Conservation (phyloP, 2,888 invertebrate genomes). For the Brenthis ino region DNA sequence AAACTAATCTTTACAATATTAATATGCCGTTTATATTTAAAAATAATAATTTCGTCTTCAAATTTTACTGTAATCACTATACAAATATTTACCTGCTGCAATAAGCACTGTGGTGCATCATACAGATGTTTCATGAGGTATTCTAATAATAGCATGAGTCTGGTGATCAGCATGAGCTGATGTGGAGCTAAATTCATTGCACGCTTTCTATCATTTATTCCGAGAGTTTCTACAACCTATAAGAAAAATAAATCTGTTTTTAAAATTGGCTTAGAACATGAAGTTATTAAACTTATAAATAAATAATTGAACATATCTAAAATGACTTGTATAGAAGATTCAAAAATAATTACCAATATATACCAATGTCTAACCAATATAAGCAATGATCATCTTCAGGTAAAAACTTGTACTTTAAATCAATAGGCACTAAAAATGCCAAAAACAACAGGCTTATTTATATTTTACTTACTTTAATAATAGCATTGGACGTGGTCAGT, state of each 20-base stretch:
- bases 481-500: conserved; percentile 89
- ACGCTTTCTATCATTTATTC: conserved; percentile 67
- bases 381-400: too few species aligned
- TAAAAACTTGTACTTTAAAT: too few species aligned
- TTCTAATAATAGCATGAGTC: conserved; percentile 93
- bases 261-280: neutral
- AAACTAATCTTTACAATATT: neutral
- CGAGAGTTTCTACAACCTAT: conserved; percentile 73
- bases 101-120: conserved; percentile 92
- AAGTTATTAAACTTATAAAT: neutral
- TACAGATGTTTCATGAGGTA: conserved; percentile 98
- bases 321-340: too few species aligned
- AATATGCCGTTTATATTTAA: neutral
- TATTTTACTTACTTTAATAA: conserved; percentile 68
- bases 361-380: too few species aligned
- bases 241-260: conserved; percentile 14
- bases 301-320: neutral
- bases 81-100: conserved; percentile 87
- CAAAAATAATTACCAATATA: too few species aligned
- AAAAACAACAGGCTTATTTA: neutral
- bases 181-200: conserved; percentile 69
- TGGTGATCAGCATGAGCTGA: conserved; percentile 91
- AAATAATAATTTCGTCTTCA: neutral
- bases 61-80: too few species aligned
- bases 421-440: too few species aligned